Conservation (phyloP, 2,888 invertebrate genomes). For the Archips crataeganus region DNA sequence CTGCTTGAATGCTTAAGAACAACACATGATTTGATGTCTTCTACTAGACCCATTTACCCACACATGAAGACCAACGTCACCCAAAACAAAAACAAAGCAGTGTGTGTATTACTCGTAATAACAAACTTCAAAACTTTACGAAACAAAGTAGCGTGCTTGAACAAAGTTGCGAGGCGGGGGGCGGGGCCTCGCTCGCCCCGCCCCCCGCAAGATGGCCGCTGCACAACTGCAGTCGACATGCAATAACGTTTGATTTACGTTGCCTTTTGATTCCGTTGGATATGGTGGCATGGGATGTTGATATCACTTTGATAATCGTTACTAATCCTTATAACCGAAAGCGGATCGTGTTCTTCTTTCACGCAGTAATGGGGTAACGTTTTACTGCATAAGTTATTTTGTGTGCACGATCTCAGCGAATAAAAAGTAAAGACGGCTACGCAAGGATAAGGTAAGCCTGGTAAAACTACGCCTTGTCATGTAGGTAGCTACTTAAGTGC, state of each 20-base stretch:
- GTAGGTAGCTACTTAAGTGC: too few species aligned
- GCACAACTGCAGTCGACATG: conserved; percentile 49
- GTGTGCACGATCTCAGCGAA: too few species aligned
- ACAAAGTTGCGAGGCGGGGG: conserved; percentile 57
- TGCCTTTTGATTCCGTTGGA: conserved; percentile 19
- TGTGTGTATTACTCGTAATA: not conserved
- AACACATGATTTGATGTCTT: not conserved
- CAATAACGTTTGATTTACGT: conserved; percentile 37
- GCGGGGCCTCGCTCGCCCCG: conserved; percentile 66
- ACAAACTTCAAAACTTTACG: conserved; percentile 20
- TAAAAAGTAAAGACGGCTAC: too few species aligned
- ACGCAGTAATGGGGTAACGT: not conserved
- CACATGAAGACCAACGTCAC: not conserved
- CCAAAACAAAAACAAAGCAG: not conserved
- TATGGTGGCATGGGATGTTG: not conserved
- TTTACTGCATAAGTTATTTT: not conserved
- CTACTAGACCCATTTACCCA: not conserved
- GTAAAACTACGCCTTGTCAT: too few species aligned
- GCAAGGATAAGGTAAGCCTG: too few species aligned
- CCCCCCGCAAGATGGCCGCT: conserved; percentile 78
- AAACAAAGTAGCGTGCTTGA: conserved; percentile 46
- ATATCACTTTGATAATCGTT: not conserved
- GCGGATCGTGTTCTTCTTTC: not conserved
- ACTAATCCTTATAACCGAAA: too few species aligned
- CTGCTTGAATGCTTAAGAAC: too few species aligned